Percentiles rank a stretch among this genome's conserved stretches.
These are phyloP conservation scores for Allacma fusca DNA, from an alignment of 2,888 invertebrate genomes.

Conservation along the genomic window DNA sequence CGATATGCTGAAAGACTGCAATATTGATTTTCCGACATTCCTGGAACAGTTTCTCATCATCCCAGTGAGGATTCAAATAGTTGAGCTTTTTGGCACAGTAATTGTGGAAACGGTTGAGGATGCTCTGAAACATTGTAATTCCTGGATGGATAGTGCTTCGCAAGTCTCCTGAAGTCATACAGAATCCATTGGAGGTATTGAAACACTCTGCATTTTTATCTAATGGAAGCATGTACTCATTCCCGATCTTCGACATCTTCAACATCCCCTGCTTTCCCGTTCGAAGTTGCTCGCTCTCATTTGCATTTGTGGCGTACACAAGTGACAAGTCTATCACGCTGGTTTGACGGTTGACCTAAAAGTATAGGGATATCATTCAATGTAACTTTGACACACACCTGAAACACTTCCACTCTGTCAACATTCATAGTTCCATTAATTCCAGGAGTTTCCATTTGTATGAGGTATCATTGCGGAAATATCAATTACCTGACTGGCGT, in stretches of 20 bases:
- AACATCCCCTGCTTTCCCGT: constrained; percentile 51
- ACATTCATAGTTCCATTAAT: too few relatives aligned
- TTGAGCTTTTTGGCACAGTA: constrained; percentile 54
- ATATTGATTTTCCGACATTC: constrained; percentile 55
- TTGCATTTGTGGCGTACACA: constrained; percentile 52
- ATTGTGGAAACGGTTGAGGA: constrained; percentile 54
- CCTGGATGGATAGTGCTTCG: constrained; percentile 59
- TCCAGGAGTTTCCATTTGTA: too few relatives aligned
- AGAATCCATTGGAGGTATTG: constrained; percentile 53
- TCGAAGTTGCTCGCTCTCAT: constrained; percentile 49
- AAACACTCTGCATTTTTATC: constrained; percentile 59
- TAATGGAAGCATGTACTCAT: constrained; percentile 53
- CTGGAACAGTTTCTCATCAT: constrained; percentile 58
- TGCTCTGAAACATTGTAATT: constrained; percentile 50
- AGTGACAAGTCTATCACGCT: constrained; percentile 52
- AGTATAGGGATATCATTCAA: too few relatives aligned
- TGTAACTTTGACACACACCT: too few relatives aligned
- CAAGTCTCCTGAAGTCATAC: constrained; percentile 58
- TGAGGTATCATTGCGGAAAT: too few relatives aligned
- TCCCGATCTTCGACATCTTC: constrained; percentile 56
- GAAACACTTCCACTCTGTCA: too few relatives aligned
- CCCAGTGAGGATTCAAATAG: constrained; percentile 55
- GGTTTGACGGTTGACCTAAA: constrained; percentile 28
- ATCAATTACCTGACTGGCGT: constrained; percentile 54
- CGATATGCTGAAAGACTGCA: constrained; percentile 58